Base-by-base conservation (phyloP, 1,140 invertebrate genomes). In the Microplitis demolitor region DNA sequence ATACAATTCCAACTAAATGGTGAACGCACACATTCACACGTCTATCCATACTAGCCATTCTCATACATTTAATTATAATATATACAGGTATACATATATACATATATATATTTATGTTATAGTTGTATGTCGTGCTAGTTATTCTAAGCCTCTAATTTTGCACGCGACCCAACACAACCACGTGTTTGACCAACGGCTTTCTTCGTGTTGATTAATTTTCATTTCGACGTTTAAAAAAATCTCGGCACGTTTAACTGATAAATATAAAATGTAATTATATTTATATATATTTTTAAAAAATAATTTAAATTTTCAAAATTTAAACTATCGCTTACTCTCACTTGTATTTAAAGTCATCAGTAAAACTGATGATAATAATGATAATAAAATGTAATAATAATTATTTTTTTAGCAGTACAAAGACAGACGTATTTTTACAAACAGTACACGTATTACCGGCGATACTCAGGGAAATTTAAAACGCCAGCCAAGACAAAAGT, bases 341-440 rank as follows among this genome's bases (percentile, higher is more conserved):
- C 62, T 39, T 60, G 56, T 69, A 14, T 62, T 67, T 66, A 34
- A 66, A 66, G 67, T 74, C 69, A 71, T 71, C 16, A 14, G 39
- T 45, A 45, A 45, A 3, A 45, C 5, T 39, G 37, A 39, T 8
- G 37, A 39, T 37, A 37, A n/a, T 37, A 37, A 37, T 39, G 9
- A 39, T 39, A 39, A 5, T 39, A 8, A 39, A 39, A 39, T 39
- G 37, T 39, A 39, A 45, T 45, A 9, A 45, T 11, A 45, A 45
- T 45, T 9, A 9, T 45, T 39, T 39, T 45, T 45, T 45, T 45
- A 45, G 5, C 39, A 45, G 24, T 45, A 45, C 6, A 45, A 45
- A 45, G 8, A 45, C 39, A 11, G 39, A 45, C 39, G 24, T 24
- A 24, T 45, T 6, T 39, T 45, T 45, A 45, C 8, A 45, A 45